Evolutionary conservation across 2,888 invertebrate genomes (phyloP).

Genomic region (Salpingus planirostris): DNA sequence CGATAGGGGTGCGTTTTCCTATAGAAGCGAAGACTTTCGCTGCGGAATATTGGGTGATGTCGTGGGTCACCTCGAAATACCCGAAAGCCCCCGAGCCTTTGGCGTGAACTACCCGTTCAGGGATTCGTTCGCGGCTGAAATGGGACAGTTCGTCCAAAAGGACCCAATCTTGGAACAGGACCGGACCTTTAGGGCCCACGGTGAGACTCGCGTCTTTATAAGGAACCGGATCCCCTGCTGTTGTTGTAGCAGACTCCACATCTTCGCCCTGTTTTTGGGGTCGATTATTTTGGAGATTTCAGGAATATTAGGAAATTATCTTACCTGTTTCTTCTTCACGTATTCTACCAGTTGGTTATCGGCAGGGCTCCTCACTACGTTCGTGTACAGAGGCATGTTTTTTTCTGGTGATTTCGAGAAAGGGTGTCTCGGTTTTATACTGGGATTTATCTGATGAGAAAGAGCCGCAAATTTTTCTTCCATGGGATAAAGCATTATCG

Average conservation of each 20-base stretch:
- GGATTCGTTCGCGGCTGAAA: constrained; percentile 88
- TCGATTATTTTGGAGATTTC: constrained; percentile 2
- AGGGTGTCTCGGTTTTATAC: too few relatives aligned
- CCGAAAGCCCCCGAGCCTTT: constrained; percentile 88
- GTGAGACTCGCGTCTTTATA: constrained; percentile 71
- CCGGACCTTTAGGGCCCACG: constrained; percentile 78
- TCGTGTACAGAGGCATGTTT: too few relatives aligned
- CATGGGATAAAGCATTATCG: too few relatives aligned
- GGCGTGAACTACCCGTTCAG: constrained; percentile 93
- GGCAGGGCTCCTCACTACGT: too few relatives aligned
- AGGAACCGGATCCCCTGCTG: constrained; percentile 73
- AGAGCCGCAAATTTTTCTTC: too few relatives aligned
- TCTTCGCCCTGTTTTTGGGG: constrained; percentile 48
- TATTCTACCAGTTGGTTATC: constrained; percentile 32
- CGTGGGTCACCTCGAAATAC: constrained; percentile 81
- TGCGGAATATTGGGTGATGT: constrained; percentile 69
- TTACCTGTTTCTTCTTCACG: constrained; percentile 29
- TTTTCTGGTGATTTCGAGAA: too few relatives aligned
- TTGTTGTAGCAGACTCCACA: constrained; percentile 62
- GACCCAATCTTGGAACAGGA: constrained; percentile 75
- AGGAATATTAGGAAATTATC: constrained; percentile 6
- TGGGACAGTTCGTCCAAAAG: constrained; percentile 71
- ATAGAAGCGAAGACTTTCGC: constrained; percentile 68
- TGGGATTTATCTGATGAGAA: too few relatives aligned
- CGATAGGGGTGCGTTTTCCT: constrained; percentile 73